Evolutionary conservation across 2,797 vertebrate species (phyloP).

Genomic region (Falco novaeseelandiae): DNA sequence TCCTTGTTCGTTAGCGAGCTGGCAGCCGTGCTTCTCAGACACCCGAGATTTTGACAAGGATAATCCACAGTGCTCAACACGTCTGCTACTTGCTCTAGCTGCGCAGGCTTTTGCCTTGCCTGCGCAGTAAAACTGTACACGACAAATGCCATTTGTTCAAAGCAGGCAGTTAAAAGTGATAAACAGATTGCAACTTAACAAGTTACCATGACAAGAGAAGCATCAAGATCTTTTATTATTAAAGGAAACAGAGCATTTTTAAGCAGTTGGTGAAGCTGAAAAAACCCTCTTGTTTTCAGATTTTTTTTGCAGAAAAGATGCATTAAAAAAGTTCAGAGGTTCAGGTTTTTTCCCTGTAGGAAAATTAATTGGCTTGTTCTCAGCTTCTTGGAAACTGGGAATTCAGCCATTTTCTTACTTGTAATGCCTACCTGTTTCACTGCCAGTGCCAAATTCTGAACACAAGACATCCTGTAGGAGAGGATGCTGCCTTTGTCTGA

Average conservation of each 20-base stretch:
- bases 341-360: neutral
- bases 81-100: neutral
- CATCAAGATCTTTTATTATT: neutral
- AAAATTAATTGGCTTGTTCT: neutral
- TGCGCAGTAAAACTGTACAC: fast-evolving
- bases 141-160: neutral
- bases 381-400: neutral
- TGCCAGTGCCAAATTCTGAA: neutral
- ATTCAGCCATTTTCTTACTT: neutral
- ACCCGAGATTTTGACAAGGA: neutral
- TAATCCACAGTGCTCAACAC: fast-evolving
- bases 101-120: neutral
- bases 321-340: neutral
- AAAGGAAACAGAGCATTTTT: neutral
- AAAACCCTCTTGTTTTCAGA: neutral
- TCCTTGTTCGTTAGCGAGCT: neutral
- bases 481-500: neutral
- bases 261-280: conserved; percentile 19
- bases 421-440: neutral
- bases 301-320: neutral
- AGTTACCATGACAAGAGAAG: neutral
- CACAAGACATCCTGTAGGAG: neutral
- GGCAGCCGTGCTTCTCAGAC: neutral
- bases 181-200: neutral
- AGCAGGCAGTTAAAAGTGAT: neutral